phyloP scores from a whole-genome alignment of 2,113 vertebrate species.

The Barnardius zonarius region DNA sequence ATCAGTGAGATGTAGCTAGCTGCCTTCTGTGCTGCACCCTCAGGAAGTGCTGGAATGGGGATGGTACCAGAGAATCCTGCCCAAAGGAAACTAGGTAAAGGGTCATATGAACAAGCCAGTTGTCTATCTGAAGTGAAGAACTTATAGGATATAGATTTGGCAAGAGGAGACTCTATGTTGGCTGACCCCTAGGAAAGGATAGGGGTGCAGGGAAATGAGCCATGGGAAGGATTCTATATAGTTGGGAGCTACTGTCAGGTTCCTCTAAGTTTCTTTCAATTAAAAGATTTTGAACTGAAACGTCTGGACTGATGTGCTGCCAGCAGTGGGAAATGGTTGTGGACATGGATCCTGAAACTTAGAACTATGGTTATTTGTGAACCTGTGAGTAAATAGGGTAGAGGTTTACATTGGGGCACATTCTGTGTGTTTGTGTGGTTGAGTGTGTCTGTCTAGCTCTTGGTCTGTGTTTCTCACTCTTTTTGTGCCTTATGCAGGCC shows the following conservation, averaged over 20 bases:
- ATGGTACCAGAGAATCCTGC: not conserved
- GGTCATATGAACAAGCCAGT: not conserved
- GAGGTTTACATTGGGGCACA: not conserved
- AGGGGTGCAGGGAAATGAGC: not conserved
- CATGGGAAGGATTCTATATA: not conserved
- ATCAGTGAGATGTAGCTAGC: not conserved
- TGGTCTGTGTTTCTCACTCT: slow-evolving; percentile 43
- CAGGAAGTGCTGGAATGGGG: not conserved
- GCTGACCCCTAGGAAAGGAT: not conserved
- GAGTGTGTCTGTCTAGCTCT: slow-evolving; percentile 50
- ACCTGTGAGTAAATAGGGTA: slow-evolving; percentile 41
- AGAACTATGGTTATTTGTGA: slow-evolving; percentile 41
- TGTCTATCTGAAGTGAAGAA: not conserved
- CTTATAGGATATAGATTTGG: not conserved
- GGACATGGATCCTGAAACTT: slow-evolving; percentile 26
- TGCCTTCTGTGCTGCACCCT: not conserved
- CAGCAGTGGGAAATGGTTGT: slow-evolving; percentile 44
- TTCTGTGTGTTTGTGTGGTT: slow-evolving; percentile 13
- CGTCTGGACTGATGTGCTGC: slow-evolving; percentile 54
- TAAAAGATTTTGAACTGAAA: slow-evolving; percentile 13
- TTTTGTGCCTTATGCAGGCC: slow-evolving; percentile 66
- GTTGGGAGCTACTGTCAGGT: slow-evolving; percentile 7
- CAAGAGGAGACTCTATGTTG: not conserved
- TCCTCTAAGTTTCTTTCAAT: slow-evolving; percentile 43
- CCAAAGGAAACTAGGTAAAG: not conserved